Evolutionary conservation across 1,140 invertebrate species (phyloP), one percentile per base, ranked within the genome.

Genomic region (Aricia agestis): DNA sequence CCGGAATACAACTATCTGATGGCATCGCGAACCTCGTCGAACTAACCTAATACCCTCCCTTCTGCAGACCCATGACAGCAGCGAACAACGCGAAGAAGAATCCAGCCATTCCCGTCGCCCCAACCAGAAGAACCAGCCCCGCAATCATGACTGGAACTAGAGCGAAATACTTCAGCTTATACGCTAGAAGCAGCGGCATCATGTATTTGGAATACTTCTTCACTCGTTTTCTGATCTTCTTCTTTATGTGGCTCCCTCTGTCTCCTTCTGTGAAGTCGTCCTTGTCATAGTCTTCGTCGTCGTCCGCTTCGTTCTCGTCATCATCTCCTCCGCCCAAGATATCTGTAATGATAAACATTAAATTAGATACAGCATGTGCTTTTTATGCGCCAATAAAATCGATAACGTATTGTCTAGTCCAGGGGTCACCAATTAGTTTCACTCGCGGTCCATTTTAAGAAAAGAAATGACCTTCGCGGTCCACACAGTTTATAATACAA

Each of bases 31-130:
- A 76, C 80, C 83, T 87, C 84, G 85, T 87, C 87, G 76, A 83
- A 80, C 73, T 78, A 72, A 73, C 69, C 68, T 78, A 88, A 76
- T 88, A 90, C 31, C 83, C 83, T 45, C 82, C 83, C 71, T 84
- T 90, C 76, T 93, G 93, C 61, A 94, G 77, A 72, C 92, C 93
- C 92, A 94, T 94, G 18, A 93, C 93, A 10, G 93, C 93, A 72
- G 93, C 95, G 79, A 97, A 97, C 1, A 97, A 86, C 1, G 96
- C 95, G 84, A 97, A 97, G 92, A 97, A 97, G 89, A 97, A 97
- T 72, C 96, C 96, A 15, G 95, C 96, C 45, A 97, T 86, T 7
- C 95, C 94, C 6, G 96, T 96, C 1, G 95, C 95, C 66, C 95
- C 95, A 1, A 95, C 94, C 19, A 97, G 85, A 9, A 97, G 89